These are phyloP conservation scores for Belgica antarctica DNA, from an alignment of 2,888 invertebrate species.

Conservation along the genomic window DNA sequence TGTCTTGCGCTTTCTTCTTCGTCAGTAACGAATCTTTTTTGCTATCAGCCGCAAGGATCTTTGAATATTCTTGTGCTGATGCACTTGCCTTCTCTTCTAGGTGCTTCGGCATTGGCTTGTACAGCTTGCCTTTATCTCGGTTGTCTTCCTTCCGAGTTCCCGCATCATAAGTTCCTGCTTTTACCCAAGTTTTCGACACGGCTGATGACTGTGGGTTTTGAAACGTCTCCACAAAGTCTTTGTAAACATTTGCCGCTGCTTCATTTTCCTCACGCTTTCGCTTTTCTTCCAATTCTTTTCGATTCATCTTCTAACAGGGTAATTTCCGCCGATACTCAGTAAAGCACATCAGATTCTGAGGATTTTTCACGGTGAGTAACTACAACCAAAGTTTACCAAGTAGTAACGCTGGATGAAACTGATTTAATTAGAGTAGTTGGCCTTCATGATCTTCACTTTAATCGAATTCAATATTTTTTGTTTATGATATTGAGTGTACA, in stretches of 20 bases:
- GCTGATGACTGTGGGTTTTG: slow-evolving; percentile 71
- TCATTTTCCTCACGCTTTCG: slow-evolving; percentile 85
- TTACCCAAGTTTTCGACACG: slow-evolving; percentile 92
- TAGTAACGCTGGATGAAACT: too few relatives aligned
- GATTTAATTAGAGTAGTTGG: too few relatives aligned
- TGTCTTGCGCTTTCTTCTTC: slow-evolving; percentile 75
- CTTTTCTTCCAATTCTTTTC: slow-evolving; percentile 79
- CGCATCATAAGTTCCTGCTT: slow-evolving; percentile 96
- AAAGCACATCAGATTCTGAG: too few relatives aligned
- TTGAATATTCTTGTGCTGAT: slow-evolving; percentile 68
- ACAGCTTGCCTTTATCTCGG: slow-evolving; percentile 84
- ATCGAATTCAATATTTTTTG: too few relatives aligned
- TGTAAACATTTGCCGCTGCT: slow-evolving; percentile 91
- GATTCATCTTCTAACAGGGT: slow-evolving; percentile 64
- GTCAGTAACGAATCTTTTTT: slow-evolving; percentile 62
- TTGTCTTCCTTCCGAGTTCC: slow-evolving; percentile 88
- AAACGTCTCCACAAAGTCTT: slow-evolving; percentile 96
- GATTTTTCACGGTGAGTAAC: too few relatives aligned
- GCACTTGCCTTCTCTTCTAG: slow-evolving; percentile 66
- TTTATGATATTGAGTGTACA: too few relatives aligned
- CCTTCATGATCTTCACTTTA: too few relatives aligned
- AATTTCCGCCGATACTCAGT: too few relatives aligned
- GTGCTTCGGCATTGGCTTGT: slow-evolving; percentile 83
- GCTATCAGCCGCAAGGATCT: slow-evolving; percentile 61
- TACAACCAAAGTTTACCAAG: too few relatives aligned